Base-by-base conservation (phyloP, 2,797 vertebrate genomes). In the Pipistrellus nathusii region DNA sequence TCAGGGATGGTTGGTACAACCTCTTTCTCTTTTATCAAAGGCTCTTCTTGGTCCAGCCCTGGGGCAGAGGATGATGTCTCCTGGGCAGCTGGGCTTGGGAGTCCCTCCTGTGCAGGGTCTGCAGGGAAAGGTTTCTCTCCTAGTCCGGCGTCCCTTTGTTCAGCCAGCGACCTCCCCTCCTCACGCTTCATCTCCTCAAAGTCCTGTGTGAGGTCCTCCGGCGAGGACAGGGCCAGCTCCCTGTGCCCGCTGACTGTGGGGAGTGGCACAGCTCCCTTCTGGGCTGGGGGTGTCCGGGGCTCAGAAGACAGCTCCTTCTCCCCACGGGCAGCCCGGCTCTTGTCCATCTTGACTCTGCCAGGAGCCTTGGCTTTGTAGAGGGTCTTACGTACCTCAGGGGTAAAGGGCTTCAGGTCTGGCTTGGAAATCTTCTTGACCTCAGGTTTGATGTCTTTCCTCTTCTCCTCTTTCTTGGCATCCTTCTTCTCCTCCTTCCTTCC, bases 201-300 rank as follows among this genome's bases (percentile, higher is more conserved):
- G 97, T 99, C 99, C 95, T 99, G 99, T 8, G 99, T 99, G 66
- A 99, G 99, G 96, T 99, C 99, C 97, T 99, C 99, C 9, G 99
- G 99, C 18, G 99, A 99, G 85, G 99, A 99, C 32, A 99, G 97
- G 20, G 98, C 97, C 59, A 99, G 98, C 51, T 99, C 99, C 90
- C 98, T 98, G 44, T 95, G 44, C 32, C 94, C 94, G 81, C 98
- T 95, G 77, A 97, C 97, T 44, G 97, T 96, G 44, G 98, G 97
- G 88, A 95, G 95, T 8, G 90, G 88, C 0, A 96, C 97, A 77
- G 97, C 97, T 8, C 91, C 95, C 71, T 95, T 97, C 51, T 96
- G 97, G 62, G 93, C 93, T 41, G 96, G 94, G 30, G 98, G 96
- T 82, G 95, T 96, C 76, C 93, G 97, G 51, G 98, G 96, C 87